phyloP scores from a whole-genome alignment of 2,797 vertebrate species.

The Petrocephalus schoutedeni region DNA sequence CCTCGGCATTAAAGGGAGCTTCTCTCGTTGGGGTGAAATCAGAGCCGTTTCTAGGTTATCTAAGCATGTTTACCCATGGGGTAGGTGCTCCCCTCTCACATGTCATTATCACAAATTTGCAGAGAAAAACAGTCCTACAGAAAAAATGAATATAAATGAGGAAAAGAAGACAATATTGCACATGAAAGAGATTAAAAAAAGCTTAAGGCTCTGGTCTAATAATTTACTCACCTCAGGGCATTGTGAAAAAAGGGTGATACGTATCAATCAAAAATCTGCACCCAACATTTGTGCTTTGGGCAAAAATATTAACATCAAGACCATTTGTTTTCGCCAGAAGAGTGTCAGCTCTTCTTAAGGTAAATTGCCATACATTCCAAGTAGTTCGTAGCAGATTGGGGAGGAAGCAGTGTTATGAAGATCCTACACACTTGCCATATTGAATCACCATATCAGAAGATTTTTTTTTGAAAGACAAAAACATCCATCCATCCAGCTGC shows the following conservation, averaged over 20 bases:
- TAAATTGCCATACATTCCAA: neutral
- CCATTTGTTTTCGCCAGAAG: neutral
- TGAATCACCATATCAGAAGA: neutral
- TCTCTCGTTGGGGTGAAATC: neutral
- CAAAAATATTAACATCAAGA: neutral
- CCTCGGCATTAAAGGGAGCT: neutral
- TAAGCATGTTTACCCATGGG: neutral
- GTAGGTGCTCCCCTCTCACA: neutral
- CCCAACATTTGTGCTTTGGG: neutral
- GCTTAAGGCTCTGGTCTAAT: neutral
- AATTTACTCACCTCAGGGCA: neutral
- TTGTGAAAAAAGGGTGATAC: neutral
- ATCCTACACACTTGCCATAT: neutral
- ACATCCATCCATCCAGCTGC: neutral
- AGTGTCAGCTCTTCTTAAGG: neutral
- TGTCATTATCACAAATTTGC: conserved; percentile 9
- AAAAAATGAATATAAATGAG: conserved; percentile 16
- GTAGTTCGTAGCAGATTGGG: neutral
- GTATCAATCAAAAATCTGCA: neutral
- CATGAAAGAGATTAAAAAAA: conserved; percentile 8
- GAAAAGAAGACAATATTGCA: neutral
- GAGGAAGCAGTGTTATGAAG: neutral
- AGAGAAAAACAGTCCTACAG: conserved; percentile 10
- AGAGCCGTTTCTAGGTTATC: neutral
- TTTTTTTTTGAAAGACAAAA: neutral